Evolutionary conservation across 2,797 vertebrate genomes (phyloP).

Genomic region (Bradypodion pumilum): DNA sequence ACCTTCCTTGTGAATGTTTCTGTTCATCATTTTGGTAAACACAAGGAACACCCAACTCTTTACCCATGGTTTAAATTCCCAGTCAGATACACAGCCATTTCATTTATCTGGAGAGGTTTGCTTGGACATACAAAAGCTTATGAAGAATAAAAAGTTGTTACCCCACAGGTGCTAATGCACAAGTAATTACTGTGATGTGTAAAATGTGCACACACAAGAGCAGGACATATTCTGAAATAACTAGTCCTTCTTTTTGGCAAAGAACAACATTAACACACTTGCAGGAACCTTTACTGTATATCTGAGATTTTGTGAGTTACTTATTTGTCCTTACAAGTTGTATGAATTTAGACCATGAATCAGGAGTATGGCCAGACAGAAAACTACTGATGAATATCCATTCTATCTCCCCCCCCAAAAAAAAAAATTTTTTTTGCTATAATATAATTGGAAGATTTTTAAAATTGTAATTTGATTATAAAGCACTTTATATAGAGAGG

Average conservation of each 20-base stretch:
- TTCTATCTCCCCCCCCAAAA: too few relatives aligned
- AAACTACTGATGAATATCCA: conserved; percentile 11
- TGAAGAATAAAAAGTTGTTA: not conserved
- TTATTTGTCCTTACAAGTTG: rapidly evolving
- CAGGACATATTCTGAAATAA: not conserved
- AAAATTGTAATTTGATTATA: conserved; percentile 45
- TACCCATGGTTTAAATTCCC: too few relatives aligned
- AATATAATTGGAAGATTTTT: conserved; percentile 41
- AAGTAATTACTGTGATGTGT: not conserved
- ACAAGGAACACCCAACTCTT: not conserved
- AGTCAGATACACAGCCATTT: too few relatives aligned
- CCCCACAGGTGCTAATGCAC: not conserved
- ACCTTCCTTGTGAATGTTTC: not conserved
- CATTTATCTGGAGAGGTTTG: too few relatives aligned
- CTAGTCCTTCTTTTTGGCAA: not conserved
- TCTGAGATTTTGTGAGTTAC: not conserved
- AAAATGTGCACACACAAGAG: not conserved
- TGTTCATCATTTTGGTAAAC: not conserved
- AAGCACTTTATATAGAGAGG: conserved; percentile 70
- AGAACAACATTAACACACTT: not conserved
- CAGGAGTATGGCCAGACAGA: conserved; percentile 13
- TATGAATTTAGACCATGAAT: not conserved
- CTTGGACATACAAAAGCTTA: too few relatives aligned
- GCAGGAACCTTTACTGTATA: not conserved
- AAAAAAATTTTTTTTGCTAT: conserved; percentile 42